These are phyloP conservation scores for Leucozona laternaria DNA, from an alignment of 2,888 invertebrate species.

Conservation along the genomic window DNA sequence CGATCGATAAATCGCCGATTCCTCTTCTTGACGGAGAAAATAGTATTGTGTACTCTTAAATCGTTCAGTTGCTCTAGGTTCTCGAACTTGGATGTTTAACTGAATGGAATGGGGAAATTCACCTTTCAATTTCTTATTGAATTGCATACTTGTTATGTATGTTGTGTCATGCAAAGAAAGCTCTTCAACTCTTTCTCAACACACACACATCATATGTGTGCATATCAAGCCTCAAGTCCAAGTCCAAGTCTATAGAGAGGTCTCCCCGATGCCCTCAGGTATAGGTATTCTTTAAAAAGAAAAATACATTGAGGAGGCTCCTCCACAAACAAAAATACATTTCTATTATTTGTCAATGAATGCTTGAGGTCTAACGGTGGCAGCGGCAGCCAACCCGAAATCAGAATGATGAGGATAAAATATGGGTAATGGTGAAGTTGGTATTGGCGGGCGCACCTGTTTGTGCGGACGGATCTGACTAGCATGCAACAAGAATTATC, in stretches of 20 bases:
- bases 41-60: no score
- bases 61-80: background rate
- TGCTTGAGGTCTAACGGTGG: background rate
- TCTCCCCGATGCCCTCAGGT: constrained; percentile 10
- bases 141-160: constrained; percentile 67
- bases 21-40: no score
- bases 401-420: constrained; percentile 29
- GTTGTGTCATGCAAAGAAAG: constrained; percentile 69
- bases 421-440: constrained; percentile 5
- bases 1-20: no score
- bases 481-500: constrained; percentile 24
- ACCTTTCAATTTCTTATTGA: background rate
- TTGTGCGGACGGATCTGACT: constrained; percentile 14
- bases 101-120: background rate
- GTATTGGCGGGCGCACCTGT: constrained; percentile 31
- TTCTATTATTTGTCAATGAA: constrained; percentile 40
- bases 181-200: constrained; percentile 52
- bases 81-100: background rate
- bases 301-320: constrained; percentile 15
- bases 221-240: background rate
- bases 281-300: background rate
- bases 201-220: background rate
- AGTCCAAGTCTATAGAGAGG: background rate
- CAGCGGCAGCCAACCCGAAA: background rate
- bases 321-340: constrained; percentile 2